Evolutionary conservation across 1,140 invertebrate species (phyloP), one percentile per base, ranked within the genome.

Genomic region (Globodera rostochiensis): DNA sequence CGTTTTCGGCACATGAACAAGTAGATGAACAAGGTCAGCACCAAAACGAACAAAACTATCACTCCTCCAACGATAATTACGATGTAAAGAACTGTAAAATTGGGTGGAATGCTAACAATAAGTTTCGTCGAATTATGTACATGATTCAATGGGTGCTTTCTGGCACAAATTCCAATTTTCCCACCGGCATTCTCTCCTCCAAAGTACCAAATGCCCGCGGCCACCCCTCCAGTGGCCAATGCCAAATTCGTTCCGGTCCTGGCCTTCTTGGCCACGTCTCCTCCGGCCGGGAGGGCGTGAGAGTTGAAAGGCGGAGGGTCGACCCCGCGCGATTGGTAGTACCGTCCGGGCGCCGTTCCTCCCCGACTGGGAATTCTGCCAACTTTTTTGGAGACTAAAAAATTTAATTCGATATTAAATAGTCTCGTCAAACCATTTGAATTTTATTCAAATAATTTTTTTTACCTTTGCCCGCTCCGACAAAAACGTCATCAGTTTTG

Each of bases 191-290:
- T 66, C 11, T 78, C 25, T 70, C 60, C 77, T 5, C 77, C 66
- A 4, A 78, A 78, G 49, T 78, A 78, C 77, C 77, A 78, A 45
- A 70, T 70, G 46, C 77, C 77, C 4, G 77, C 21, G 25, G 60
- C 64, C 4, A 78, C 66, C 6, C 77, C 77, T 3, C 45, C 77
- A 7, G 77, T 11, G 21, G 77, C 77, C 11, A 78, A 69, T 13
- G 77, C 77, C 25, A 78, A 15, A 70, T 78, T 78, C 19, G 77
- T 46, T 3, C 77, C 77, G 4, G 77, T 49, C 49, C 45, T n/a
- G 0, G 64, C 64, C 60, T 50, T 78, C 45, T 69, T 66, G 70
- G 70, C 25, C 49, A 36, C 64, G 7, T 78, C 77, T 15, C 46
- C 53, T 49, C 57, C 49, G 4, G 69, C 69, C 2, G 69, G 69